Percentiles rank a stretch among this genome's conserved stretches.
phyloP scores from a whole-genome alignment of 2,888 invertebrate species.

The Polyploca ridens region DNA sequence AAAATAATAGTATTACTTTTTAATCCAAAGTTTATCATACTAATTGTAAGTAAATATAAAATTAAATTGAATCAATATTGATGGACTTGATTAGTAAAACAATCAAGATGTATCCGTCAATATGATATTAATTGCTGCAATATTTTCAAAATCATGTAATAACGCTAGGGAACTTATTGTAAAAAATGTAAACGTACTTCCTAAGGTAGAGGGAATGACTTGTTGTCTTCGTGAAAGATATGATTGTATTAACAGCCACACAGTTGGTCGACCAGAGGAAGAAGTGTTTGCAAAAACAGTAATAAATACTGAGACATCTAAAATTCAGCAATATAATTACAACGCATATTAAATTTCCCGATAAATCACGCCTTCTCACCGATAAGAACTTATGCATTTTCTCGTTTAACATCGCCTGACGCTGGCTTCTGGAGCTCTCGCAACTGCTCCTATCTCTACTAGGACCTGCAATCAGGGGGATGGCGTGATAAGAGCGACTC shows the following conservation, averaged over 20 bases:
- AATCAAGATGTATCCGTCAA: neutral
- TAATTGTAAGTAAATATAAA: no score
- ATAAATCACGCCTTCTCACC: slow-evolving; percentile 87
- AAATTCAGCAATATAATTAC: slow-evolving; percentile 71
- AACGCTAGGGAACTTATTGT: neutral
- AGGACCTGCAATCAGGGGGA: slow-evolving; percentile 80
- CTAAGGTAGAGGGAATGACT: slow-evolving; percentile 34
- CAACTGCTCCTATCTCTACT: slow-evolving; percentile 87
- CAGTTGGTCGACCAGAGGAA: slow-evolving; percentile 71
- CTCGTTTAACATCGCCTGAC: slow-evolving; percentile 94
- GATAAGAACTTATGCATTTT: slow-evolving; percentile 97
- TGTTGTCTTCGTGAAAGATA: slow-evolving; percentile 48
- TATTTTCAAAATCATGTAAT: neutral
- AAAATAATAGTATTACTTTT: no score
- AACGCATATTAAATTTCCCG: slow-evolving; percentile 64
- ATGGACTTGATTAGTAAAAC: neutral
- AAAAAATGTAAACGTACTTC: slow-evolving; percentile 56
- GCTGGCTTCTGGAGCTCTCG: slow-evolving; percentile 89
- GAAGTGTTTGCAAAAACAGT: slow-evolving; percentile 68
- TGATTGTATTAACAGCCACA: slow-evolving; percentile 65
- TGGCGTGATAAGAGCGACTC: slow-evolving; percentile 32
- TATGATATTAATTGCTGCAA: neutral
- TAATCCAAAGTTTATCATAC: no score
- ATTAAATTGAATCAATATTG: neutral
- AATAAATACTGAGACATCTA: slow-evolving; percentile 74